Percentiles rank a stretch among this genome's conserved stretches.
phyloP scores from a whole-genome alignment of 2,888 invertebrate genomes.

The Lasiommata megera region DNA sequence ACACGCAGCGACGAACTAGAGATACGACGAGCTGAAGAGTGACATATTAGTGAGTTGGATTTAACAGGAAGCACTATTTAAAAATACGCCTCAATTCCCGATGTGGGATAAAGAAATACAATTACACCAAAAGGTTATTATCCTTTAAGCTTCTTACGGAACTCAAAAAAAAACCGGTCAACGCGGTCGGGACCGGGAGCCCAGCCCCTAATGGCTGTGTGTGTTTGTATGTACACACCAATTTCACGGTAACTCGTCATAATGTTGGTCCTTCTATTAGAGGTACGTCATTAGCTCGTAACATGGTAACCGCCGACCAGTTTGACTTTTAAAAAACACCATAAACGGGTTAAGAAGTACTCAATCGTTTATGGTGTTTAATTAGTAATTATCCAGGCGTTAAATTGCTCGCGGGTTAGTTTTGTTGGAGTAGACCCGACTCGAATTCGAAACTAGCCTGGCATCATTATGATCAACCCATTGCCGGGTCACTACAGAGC shows the following conservation, averaged over 20 bases:
- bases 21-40: too few relatives aligned
- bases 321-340: conserved; percentile 2
- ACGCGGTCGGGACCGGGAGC: conserved; percentile 30
- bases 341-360: neutral
- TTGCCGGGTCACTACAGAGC: too few relatives aligned
- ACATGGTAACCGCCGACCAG: conserved; percentile 4
- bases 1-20: too few relatives aligned
- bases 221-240: conserved; percentile 40
- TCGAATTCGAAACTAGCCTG: too few relatives aligned
- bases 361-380: too few relatives aligned
- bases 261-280: conserved; percentile 52
- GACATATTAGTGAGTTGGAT: neutral
- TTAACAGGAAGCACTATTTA: neutral
- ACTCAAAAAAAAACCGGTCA: conserved; percentile 25
- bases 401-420: too few relatives aligned
- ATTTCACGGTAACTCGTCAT: conserved; percentile 56
- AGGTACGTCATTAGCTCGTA: conserved; percentile 48
- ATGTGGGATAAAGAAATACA: neutral
- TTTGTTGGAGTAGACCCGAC: too few relatives aligned
- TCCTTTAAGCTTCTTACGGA: conserved; percentile 22
- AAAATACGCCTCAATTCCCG: neutral
- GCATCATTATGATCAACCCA: too few relatives aligned
- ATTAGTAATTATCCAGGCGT: too few relatives aligned
- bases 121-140: conserved; percentile 8
- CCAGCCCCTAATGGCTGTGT: conserved; percentile 36